Evolutionary conservation across 2,113 vertebrate genomes (phyloP).

Genomic region (Stegostoma tigrinum): DNA sequence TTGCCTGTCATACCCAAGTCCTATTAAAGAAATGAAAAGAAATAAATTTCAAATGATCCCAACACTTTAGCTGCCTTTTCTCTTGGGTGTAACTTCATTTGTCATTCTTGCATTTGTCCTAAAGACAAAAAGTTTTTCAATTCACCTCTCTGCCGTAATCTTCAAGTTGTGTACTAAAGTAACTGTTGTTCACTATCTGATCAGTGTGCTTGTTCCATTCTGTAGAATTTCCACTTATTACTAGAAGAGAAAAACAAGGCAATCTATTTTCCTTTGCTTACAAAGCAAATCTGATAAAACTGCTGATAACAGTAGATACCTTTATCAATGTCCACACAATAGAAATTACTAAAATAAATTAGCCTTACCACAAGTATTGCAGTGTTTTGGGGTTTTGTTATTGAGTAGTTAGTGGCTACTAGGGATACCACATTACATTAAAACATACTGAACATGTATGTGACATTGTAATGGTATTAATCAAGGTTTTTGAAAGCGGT

Average conservation of each 20-base stretch:
- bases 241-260: not conserved
- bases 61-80: not conserved
- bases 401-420: not conserved
- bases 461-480: not conserved
- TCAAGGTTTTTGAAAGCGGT: not conserved
- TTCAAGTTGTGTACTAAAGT: not conserved
- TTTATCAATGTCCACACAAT: conserved; percentile 5
- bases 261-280: not conserved
- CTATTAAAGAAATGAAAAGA: not conserved
- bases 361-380: not conserved
- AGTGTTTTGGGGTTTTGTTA: not conserved
- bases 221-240: not conserved
- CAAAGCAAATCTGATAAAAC: not conserved
- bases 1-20: no score
- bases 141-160: not conserved
- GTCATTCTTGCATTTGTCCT: not conserved
- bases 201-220: not conserved
- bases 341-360: not conserved
- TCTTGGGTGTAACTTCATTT: not conserved
- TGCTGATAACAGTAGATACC: not conserved
- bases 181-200: not conserved
- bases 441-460: not conserved
- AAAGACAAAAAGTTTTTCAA: not conserved
- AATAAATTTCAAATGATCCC: not conserved
- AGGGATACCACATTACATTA: not conserved